Evolutionary conservation across 2,888 invertebrate species (phyloP), one percentile per base, ranked within the genome.

Genomic region (Lottia scabra): DNA sequence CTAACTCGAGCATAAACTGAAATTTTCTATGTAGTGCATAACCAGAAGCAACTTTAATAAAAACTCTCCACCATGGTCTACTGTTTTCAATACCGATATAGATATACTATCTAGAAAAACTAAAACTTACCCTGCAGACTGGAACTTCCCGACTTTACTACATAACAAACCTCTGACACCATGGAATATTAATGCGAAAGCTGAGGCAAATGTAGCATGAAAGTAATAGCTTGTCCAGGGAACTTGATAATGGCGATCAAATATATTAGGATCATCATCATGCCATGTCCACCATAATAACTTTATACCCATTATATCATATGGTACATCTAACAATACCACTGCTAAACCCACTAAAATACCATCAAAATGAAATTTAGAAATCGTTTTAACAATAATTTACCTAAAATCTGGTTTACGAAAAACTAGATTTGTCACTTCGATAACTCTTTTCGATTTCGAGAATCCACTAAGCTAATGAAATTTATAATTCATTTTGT

Each of bases 241-340:
- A 27, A 95, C 94, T 93, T 94, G 94, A 89, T 95, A 95, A 88
- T 93, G 93, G 62, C 95, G 91, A 86, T 95, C 95, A 77, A 87
- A 91, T 73, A 91, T 90, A 84, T 91, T 91, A 43, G 91, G 91
- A 74, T 91, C 91, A 2, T 91, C 91, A 81, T 91, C 91, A 81
- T 95, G 95, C 95, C 95, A 95, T 1, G 94, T 93, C 95, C 95
- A 95, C 90, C 95, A 95, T 19, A 95, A 90, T 86, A 93, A 93
- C 87, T 94, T 94, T 15, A 95, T 93, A 0, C 93, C 93, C 73
- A 94, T 93, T 68, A 95, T 94, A 85, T 95, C 95, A 85, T 94
- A 95, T 0, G 95, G 95, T 65, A 95, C 91, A 86, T 95, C 95
- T 48, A 95, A 92, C 65, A 95, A 90, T 0, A 95, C 93, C 0